Percentiles rank a stretch among this genome's conserved stretches.
Evolutionary conservation across 2,888 invertebrate species (phyloP).

Genomic region (Neocrepidodera transversa): DNA sequence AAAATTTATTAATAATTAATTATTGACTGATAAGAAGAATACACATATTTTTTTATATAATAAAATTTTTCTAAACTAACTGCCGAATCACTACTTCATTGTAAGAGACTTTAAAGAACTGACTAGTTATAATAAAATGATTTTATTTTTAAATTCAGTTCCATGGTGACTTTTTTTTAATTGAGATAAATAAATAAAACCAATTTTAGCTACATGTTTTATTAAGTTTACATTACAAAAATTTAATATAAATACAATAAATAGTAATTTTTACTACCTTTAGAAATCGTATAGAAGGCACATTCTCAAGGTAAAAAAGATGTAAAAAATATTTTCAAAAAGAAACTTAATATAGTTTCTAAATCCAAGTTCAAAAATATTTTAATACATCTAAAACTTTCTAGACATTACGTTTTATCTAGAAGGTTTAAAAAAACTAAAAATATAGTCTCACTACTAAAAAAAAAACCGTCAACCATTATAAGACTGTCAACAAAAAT

Average conservation of each 20-base stretch:
- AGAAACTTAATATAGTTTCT: background rate
- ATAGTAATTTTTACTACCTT: slow-evolving; percentile 30
- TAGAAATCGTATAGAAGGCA: slow-evolving; percentile 14
- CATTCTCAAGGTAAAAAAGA: slow-evolving; percentile 3
- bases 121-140: too few species aligned
- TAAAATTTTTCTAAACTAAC: too few species aligned
- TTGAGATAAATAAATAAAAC: too few species aligned
- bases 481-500: too few species aligned
- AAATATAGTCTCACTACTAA: too few species aligned
- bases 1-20: background rate
- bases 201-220: too few species aligned
- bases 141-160: too few species aligned
- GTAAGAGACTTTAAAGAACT: too few species aligned
- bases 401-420: background rate
- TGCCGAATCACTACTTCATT: too few species aligned
- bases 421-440: background rate
- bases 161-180: too few species aligned
- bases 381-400: slow-evolving; percentile 8
- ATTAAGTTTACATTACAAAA: slow-evolving; percentile 30
- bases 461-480: too few species aligned
- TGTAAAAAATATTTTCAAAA: slow-evolving; percentile 23
- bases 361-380: slow-evolving; percentile 18
- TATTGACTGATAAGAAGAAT: background rate
- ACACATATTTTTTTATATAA: background rate
- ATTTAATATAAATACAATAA: slow-evolving; percentile 40